Base-by-base conservation (phyloP, 2,888 invertebrate species). In the Chloromyia formosa region DNA sequence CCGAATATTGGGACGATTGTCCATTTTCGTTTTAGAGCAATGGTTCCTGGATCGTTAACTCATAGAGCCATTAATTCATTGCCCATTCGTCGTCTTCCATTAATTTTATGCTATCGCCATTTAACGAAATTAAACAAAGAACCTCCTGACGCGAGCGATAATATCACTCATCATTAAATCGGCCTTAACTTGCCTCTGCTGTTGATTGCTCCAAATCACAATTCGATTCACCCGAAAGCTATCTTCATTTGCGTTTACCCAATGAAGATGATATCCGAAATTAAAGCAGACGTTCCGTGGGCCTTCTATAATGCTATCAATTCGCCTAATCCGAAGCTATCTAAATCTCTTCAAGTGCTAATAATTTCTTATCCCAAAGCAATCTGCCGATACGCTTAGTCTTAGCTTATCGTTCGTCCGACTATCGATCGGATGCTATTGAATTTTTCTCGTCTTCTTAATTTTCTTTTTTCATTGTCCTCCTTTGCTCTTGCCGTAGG, bases 321-420 rank as follows among this genome's bases (percentile, higher is more conserved):
- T 49, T 45, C 66, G 22, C 18, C n/a, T 66, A 66, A 49, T 66
- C 22, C 66, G 9, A 20, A 66, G 49, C 66, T 35, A 22, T 66
- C 49, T 49, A n/a, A 45, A 66, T 66, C 35, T 71, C 40, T 58
- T 71, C 53, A 71, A 71, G 58, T 58, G 71, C 40, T 56, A 71
- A 71, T 71, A 71, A 71, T 56, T 58, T 66, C 49, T 35, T 66
- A 42, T 66, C 66, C 22, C 23, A 5, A 66, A 66, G 66, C 66
- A 35, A 45, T 66, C 66, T 14, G 18, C 45, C 20, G 66, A 66
- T 35, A 22, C 20, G 14, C 66, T 66, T 49, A 45, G 22, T 61
- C 27, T 27, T 35, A 7, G 61, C n/a, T 3, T 49, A 66, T 66
- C 42, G 49, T 45, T 18, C 35, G 60, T 40, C 4, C 9, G 35